Evolutionary conservation across 1,140 invertebrate species (phyloP).

Genomic region (Conus ventricosus): DNA sequence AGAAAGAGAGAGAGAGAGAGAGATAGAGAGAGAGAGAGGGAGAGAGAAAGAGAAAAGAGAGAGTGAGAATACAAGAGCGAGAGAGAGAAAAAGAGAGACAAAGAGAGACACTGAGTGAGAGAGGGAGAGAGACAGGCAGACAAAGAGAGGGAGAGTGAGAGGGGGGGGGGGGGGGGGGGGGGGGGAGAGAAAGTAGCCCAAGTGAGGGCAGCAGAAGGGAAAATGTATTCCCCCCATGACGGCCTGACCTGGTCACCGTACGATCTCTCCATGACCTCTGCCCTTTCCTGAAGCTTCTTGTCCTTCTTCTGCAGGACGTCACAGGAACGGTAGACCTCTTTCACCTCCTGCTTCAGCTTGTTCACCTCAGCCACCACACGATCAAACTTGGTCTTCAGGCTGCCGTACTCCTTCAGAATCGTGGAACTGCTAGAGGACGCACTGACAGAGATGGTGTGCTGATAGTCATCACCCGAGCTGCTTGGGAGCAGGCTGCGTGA

Average conservation of each 20-base stretch:
- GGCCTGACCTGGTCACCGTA: conserved; percentile 54
- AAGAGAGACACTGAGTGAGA: too few relatives aligned
- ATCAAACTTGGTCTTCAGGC: conserved; percentile 59
- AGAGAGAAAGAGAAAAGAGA: too few relatives aligned
- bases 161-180: not conserved
- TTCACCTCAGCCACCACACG: conserved; percentile 54
- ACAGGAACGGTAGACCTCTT: conserved; percentile 50
- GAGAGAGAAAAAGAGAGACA: too few relatives aligned
- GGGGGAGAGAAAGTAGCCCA: not conserved
- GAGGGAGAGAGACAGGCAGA: too few relatives aligned
- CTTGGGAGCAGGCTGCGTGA: not conserved
- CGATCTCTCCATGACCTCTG: conserved; percentile 48
- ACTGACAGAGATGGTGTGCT: conserved; percentile 45
- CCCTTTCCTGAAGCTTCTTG: conserved; percentile 50
- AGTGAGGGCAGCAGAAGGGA: too few relatives aligned
- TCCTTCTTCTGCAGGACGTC: conserved; percentile 55
- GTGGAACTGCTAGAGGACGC: conserved; percentile 41
- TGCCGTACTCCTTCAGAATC: conserved; percentile 60
- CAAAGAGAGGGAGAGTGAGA: not conserved
- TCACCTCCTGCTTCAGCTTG: conserved; percentile 56
- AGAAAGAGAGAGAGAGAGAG: too few relatives aligned
- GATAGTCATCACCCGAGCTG: conserved; percentile 30
- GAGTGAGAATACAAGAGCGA: too few relatives aligned
- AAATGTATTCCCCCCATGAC: too few relatives aligned
- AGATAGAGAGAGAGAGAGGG: too few relatives aligned